Conservation (phyloP, 1,140 invertebrate species). For the Drosophila parabipectinata region DNA sequence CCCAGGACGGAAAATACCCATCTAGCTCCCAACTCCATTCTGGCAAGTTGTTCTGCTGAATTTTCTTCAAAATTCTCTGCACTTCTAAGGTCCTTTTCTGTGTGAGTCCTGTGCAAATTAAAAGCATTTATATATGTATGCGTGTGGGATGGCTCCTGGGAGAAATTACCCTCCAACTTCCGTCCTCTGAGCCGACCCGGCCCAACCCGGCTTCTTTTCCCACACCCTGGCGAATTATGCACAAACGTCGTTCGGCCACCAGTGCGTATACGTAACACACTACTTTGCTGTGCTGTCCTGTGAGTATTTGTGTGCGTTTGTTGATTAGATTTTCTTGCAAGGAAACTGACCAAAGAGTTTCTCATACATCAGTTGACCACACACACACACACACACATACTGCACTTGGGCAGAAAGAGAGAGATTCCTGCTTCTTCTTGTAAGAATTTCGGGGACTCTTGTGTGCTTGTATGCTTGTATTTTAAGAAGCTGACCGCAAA, state of each 20-base stretch:
- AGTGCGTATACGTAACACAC: conserved; percentile 73
- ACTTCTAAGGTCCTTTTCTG: conserved; percentile 47
- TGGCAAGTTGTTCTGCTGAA: conserved; percentile 41
- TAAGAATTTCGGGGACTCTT: conserved; percentile 62
- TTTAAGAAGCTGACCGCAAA: conserved; percentile 74
- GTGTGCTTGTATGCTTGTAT: conserved; percentile 53
- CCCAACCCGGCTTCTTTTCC: background rate
- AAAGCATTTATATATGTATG: conserved; percentile 69
- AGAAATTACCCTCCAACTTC: conserved; percentile 62
- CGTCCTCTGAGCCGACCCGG: background rate
- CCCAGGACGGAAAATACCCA: conserved; percentile 35
- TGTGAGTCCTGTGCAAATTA: conserved; percentile 68
- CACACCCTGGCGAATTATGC: conserved; percentile 65
- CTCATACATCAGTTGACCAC: conserved; percentile 71
- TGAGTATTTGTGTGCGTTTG: conserved; percentile 45
- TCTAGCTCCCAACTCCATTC: conserved; percentile 10
- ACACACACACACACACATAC: conserved; percentile 25
- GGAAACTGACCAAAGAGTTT: conserved; percentile 79
- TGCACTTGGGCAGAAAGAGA: conserved; percentile 20
- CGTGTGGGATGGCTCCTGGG: conserved; percentile 53
- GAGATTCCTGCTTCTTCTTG: conserved; percentile 63
- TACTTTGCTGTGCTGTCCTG: conserved; percentile 23
- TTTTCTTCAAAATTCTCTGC: conserved; percentile 78
- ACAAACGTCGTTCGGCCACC: conserved; percentile 65
- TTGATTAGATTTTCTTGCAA: conserved; percentile 82